A percentile compares a stretch with the other conserved stretches of the same genome.
Conservation (phyloP, 2,888 invertebrate genomes). For the Netelia virgata region DNA sequence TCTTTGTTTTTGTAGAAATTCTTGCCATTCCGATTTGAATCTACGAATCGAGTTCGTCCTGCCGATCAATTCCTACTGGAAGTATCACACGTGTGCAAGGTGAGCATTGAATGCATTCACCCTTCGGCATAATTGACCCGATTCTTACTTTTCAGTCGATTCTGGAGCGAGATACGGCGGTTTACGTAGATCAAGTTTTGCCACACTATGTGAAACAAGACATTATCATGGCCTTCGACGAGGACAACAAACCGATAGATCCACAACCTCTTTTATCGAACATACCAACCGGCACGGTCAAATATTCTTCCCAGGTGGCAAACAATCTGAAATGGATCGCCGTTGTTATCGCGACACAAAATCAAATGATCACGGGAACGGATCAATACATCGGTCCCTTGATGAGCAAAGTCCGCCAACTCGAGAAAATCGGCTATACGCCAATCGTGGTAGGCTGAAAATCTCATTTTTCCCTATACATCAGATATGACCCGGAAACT, state of each 20-base stretch:
- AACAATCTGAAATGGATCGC: conserved; percentile 85
- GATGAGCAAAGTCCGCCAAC: conserved; percentile 88
- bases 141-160: conserved; percentile 73
- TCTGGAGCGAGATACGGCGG: conserved; percentile 86
- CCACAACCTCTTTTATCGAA: conserved; percentile 71
- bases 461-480: conserved; percentile 1
- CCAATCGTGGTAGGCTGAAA: conserved; percentile 78
- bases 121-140: neutral
- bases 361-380: conserved; percentile 56
- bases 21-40: neutral
- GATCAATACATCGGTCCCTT: conserved; percentile 85
- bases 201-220: conserved; percentile 90
- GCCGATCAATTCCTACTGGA: conserved; percentile 49
- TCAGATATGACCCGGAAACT: conserved; percentile 56
- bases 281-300: conserved; percentile 69
- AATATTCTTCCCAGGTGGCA: conserved; percentile 71
- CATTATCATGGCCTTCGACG: conserved; percentile 88
- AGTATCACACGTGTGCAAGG: conserved; percentile 65
- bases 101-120: conserved; percentile 39
- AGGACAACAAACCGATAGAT: conserved; percentile 85
- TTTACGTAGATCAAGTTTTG: conserved; percentile 87
- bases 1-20: conserved; percentile 48
- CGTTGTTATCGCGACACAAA: conserved; percentile 85
- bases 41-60: neutral
- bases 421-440: conserved; percentile 86